Conservation (phyloP, 2,797 vertebrate species). For the Gambelia wislizenii region DNA sequence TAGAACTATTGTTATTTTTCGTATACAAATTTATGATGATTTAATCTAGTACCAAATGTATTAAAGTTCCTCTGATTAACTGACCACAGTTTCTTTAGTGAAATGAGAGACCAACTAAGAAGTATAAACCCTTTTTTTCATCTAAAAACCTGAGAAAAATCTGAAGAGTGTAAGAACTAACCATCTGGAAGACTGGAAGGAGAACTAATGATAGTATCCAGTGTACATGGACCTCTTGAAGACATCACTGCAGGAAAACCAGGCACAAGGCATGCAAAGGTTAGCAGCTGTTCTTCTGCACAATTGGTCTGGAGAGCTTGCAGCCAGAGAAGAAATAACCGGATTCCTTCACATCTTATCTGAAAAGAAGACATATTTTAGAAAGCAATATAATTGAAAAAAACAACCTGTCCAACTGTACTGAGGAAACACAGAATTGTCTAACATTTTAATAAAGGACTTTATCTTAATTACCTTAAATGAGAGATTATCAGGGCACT, state of each 20-base stretch:
- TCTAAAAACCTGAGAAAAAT: neutral
- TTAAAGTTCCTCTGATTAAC: neutral
- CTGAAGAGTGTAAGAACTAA: constrained; percentile 72
- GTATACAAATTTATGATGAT: neutral
- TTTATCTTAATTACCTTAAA: neutral
- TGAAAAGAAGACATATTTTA: constrained; percentile 62
- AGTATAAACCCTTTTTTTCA: neutral
- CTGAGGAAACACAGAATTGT: neutral
- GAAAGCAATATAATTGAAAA: neutral
- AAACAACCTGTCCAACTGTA: neutral
- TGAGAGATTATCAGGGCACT: neutral
- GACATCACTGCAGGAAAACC: constrained; percentile 93
- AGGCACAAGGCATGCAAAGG: constrained; percentile 96
- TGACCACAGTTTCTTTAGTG: neutral
- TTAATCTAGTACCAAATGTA: neutral
- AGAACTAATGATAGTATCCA: constrained; percentile 93
- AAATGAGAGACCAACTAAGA: neutral
- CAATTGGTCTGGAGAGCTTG: constrained; percentile 96
- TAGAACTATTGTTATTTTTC: neutral
- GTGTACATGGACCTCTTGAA: constrained; percentile 91
- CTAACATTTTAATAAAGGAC: neutral
- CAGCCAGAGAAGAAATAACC: constrained; percentile 97
- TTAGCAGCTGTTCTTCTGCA: constrained; percentile 94
- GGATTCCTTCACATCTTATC: constrained; percentile 98
- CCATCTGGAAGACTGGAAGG: constrained; percentile 83